Conservation (phyloP, 2,113 vertebrate genomes). For the Laterallus jamaicensis region DNA sequence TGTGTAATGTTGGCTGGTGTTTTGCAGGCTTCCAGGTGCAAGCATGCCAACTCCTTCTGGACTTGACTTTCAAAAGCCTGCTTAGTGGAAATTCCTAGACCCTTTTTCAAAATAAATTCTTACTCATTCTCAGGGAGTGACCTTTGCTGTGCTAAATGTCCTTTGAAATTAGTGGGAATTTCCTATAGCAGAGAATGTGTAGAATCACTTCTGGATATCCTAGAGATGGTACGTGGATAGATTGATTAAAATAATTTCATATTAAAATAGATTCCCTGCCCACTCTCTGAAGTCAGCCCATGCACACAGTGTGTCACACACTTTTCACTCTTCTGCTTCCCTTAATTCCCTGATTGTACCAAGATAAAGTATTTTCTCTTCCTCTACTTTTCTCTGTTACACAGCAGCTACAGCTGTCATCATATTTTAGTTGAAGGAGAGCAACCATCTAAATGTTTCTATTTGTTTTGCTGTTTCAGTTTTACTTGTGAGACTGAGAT, state of each 20-base stretch:
- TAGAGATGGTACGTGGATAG: neutral
- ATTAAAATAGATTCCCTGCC: neutral
- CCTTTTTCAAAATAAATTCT: neutral
- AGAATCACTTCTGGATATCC: neutral
- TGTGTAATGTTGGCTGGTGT: neutral
- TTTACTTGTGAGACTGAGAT: neutral
- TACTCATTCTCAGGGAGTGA: neutral
- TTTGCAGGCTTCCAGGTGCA: neutral
- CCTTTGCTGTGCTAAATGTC: neutral
- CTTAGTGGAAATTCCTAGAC: neutral
- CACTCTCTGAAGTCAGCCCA: neutral
- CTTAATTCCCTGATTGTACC: neutral
- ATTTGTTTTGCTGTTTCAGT: neutral
- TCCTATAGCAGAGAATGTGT: neutral
- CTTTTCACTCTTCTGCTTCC: neutral
- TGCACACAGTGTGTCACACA: fast-evolving
- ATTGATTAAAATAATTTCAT: neutral
- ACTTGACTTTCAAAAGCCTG: neutral
- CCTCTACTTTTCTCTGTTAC: neutral
- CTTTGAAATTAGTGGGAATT: neutral
- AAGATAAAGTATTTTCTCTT: neutral
- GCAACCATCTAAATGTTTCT: neutral
- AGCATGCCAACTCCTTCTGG: neutral
- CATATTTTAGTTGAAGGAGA: neutral
- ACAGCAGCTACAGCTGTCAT: neutral